Evolutionary conservation across 2,113 vertebrate genomes (phyloP), one percentile per base, ranked within the genome.

Genomic region (Stictonetta naevosa): DNA sequence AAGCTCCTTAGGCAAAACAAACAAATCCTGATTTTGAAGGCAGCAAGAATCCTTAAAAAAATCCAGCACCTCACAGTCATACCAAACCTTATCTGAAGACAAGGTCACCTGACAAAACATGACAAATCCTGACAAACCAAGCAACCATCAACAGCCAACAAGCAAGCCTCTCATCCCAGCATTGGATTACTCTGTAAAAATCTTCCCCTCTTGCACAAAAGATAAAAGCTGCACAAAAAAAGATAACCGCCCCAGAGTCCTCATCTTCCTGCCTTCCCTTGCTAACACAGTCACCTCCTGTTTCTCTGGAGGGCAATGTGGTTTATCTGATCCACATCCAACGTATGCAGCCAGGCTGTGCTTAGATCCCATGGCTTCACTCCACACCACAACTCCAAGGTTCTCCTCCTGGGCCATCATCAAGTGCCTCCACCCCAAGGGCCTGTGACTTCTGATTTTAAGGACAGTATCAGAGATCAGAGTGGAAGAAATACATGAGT

Each of bases 191-290:
- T 68, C 63, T 31, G 86, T 77, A 84, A 87, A 87, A 82, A 36
- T 72, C 38, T 64, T 75, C 10, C 36, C 48, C 20, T 83, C 29
- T 75, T 60, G 46, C 71, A 52, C 18, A 25, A 79, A 88, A 90
- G 92, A 93, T 82, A 88, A 88, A 84, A 90, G 19, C 50, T 67
- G 42, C 62, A 84, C n/a, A 83, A 76, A 87, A 78, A 48, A 66
- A 36, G 36, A 10, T 91, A 95, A 33, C 69, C 53, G 77, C 38
- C 48, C 52, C 92, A 90, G 91, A 93, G 63, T 34, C 59, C 59
- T 74, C 4, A 13, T 50, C 63, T 97, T 95, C 96, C 83, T 92
- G 76, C 55, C 73, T 56, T 83, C 44, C 80, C 50, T 64, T 83
- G 63, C 85, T 95, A 84, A 92, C 71, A 97, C 82, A 92, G 46